A percentile compares a stretch with the other conserved stretches of the same genome.
These are phyloP conservation scores for Heliconius ethilla DNA, from an alignment of 2,888 invertebrate genomes.

Conservation along the genomic window DNA sequence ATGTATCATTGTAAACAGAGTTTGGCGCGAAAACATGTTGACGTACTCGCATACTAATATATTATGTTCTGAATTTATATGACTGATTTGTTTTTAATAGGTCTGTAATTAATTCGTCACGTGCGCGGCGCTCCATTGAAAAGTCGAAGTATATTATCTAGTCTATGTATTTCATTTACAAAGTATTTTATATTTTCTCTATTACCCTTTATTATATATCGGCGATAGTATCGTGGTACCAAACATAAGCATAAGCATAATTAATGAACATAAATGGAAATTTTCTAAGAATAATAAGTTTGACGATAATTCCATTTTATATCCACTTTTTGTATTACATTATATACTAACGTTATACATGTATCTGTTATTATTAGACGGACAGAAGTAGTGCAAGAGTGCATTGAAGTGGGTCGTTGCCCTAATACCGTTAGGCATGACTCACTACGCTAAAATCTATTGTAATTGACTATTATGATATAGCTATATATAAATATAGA, in stretches of 20 bases:
- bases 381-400: conserved; percentile 47
- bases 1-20: conserved; percentile 15
- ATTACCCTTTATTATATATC: background rate
- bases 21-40: conserved; percentile 28
- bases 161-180: background rate
- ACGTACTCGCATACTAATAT: conserved; percentile 22
- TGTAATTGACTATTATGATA: conserved; percentile 48
- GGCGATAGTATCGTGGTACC: background rate
- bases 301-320: background rate
- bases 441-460: conserved; percentile 61
- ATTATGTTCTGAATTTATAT: conserved; percentile 34
- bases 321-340: background rate
- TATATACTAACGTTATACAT: conserved; percentile 9
- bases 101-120: conserved; percentile 38
- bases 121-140: conserved; percentile 29
- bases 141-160: background rate
- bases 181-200: background rate
- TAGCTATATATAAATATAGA: conserved; percentile 24
- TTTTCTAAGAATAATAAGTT: background rate
- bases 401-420: conserved; percentile 75
- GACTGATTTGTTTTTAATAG: conserved; percentile 42
- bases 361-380: conserved; percentile 26
- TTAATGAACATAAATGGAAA: background rate
- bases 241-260: too few relatives aligned
- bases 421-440: conserved; percentile 72